A percentile compares a stretch with the other conserved stretches of the same genome.
These are phyloP conservation scores for Ptilorrhoa leucosticta DNA, from an alignment of 2,113 vertebrate genomes.

Conservation along the genomic window DNA sequence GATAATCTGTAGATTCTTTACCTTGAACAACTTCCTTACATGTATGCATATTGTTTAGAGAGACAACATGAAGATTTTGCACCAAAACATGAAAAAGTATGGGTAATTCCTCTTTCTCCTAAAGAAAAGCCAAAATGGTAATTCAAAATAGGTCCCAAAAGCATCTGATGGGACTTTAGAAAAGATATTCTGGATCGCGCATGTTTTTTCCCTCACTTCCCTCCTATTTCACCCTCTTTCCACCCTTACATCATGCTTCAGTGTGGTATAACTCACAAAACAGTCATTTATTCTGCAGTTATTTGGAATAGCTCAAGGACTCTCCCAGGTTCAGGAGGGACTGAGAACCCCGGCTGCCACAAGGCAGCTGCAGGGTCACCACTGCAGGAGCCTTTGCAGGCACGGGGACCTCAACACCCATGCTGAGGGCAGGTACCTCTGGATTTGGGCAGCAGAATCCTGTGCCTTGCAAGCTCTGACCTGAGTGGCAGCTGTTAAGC, in stretches of 20 bases:
- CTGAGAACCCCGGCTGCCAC: rapidly evolving
- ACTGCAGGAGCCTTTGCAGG: not conserved
- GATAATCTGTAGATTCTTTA: not conserved
- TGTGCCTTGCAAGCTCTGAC: not conserved
- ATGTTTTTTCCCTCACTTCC: not conserved
- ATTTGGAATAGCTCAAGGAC: not conserved
- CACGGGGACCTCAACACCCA: rapidly evolving
- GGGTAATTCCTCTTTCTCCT: not conserved
- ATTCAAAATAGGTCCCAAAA: not conserved
- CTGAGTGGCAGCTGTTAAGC: not conserved
- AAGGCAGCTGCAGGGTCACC: not conserved
- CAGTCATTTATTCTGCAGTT: not conserved
- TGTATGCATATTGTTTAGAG: not conserved
- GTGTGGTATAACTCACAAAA: not conserved
- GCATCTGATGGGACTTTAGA: not conserved
- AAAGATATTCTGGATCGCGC: not conserved
- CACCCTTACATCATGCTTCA: not conserved
- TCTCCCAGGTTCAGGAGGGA: not conserved
- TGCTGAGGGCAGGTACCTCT: not conserved
- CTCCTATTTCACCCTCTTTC: not conserved
- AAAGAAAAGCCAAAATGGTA: not conserved
- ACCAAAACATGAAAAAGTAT: not conserved
- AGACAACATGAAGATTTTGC: not conserved
- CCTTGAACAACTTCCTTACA: not conserved
- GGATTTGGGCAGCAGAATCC: not conserved